A percentile compares a stretch with the other conserved stretches of the same genome.
phyloP scores from a whole-genome alignment of 2,888 invertebrate species.

The Pilophorus perplexus region DNA sequence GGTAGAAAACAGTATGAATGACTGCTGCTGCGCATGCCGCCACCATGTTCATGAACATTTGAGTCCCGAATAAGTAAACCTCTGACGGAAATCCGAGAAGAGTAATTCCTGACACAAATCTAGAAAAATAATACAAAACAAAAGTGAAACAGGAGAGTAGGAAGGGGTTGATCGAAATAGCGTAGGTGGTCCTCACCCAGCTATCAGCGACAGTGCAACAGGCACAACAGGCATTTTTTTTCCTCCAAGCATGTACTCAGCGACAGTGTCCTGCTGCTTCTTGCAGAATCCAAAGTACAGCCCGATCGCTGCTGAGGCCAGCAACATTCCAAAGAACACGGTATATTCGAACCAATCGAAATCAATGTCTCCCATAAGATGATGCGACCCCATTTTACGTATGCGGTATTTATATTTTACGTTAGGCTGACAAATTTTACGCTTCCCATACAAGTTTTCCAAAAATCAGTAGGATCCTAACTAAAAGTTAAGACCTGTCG shows the following conservation, averaged over 20 bases:
- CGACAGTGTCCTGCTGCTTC: constrained; percentile 17
- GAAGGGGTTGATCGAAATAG: no score
- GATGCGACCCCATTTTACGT: no score
- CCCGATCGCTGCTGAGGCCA: constrained; percentile 28
- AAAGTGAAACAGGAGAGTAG: no score
- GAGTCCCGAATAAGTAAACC: constrained; percentile 44
- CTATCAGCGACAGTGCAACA: constrained; percentile 34
- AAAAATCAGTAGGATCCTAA: no score
- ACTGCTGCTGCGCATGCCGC: constrained; percentile 49
- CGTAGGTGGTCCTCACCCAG: no score
- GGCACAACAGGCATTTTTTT: constrained; percentile 36
- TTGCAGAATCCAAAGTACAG: constrained; percentile 38
- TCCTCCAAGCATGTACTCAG: constrained; percentile 37
- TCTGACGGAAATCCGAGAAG: constrained; percentile 43
- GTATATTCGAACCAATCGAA: constrained; percentile 40
- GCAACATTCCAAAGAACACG: constrained; percentile 34
- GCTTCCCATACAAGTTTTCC: no score
- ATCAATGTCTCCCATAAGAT: constrained; percentile 53
- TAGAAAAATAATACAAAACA: constrained; percentile 10
- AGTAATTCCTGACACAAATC: constrained; percentile 44
- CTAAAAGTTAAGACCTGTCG: no score
- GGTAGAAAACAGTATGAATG: constrained; percentile 50
- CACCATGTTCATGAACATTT: constrained; percentile 35
- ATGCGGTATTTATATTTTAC: no score
- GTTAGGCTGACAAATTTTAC: no score